Evolutionary conservation across 2,797 vertebrate genomes (phyloP), one percentile per base, ranked within the genome.

Genomic region (Pyrrhura leucotis): DNA sequence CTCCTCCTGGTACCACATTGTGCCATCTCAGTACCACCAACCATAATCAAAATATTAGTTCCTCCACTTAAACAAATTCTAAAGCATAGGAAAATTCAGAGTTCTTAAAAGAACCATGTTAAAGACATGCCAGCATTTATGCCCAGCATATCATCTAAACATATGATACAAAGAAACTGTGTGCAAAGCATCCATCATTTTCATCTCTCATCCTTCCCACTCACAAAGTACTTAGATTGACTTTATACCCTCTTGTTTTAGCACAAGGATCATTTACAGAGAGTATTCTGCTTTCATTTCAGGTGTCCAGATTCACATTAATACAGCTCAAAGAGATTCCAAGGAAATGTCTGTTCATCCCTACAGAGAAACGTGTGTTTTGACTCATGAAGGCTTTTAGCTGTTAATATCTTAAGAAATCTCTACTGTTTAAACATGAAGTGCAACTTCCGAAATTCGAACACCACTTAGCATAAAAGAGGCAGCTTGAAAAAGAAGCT

Each of bases 371-470:
- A 50, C 1, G 5, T 3, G 10, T 54, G 14, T 45, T 89, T 87
- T 80, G 75, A 85, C 78, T 88, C 65, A 20, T 48, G 23, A 83
- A 74, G 21, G 37, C 12, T 76, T 89, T 83, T 53, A 88, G 8
- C 4, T 82, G 54, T 59, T 85, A 69, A 58, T 42, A 65, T 23
- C 18, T 0, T 23, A 67, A 73, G 58, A 76, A 79, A 33, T 26
- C 35, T 58, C 63, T 39, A 33, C 40, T 53, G 29, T 58, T 74
- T 35, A 72, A 83, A 66, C 1, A 3, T 16, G 20, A 86, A 73
- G 12, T 42, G 20, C 2, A 28, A 42, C 39, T 75, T 83, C 13
- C 56, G 59, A 85, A 91, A 83, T 62, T 22, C 44, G 7, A 91
- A 65, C 16, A 14, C 7, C 28, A 65, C 20, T 67, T 47, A 3